Percentiles rank a stretch among this genome's conserved stretches.
phyloP scores from a whole-genome alignment of 37 sponge, comb jelly and placozoan species.

The Eunapius fragilis region DNA sequence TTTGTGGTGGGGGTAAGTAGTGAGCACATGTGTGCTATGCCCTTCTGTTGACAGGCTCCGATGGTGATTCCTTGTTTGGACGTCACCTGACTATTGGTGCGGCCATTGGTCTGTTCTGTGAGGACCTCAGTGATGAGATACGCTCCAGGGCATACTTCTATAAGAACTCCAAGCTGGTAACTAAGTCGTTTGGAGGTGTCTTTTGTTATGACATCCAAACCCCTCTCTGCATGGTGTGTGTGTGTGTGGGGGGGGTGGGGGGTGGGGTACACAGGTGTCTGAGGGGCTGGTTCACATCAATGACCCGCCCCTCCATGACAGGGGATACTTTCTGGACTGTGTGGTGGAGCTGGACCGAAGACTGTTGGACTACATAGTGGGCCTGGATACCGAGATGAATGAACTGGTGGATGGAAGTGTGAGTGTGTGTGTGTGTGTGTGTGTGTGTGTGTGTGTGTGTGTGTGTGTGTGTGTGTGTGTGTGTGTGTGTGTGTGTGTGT shows the following conservation, averaged over 20 bases:
- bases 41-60: conserved; percentile 1
- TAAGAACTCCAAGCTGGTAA: conserved; percentile 72
- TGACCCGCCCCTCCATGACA: conserved; percentile 58
- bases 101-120: conserved; percentile 66
- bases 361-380: conserved; percentile 79
- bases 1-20: no score
- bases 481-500: no score
- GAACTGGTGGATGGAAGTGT: conserved; percentile 76
- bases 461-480: no score
- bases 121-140: conserved; percentile 64
- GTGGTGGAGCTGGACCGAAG: conserved; percentile 57
- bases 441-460: conserved; percentile 24
- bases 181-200: no score
- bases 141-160: conserved; percentile 65
- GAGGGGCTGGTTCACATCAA: conserved; percentile 54
- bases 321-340: conserved; percentile 62
- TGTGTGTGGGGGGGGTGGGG: no score
- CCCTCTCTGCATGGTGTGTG: no score
- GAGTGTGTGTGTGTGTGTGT: conserved; percentile 18
- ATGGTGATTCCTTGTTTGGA: conserved; percentile 24
- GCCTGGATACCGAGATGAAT: conserved; percentile 77
- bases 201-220: no score
- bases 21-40: neutral
- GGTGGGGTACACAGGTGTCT: conserved; percentile 9
- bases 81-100: conserved; percentile 55